These are phyloP conservation scores for Corella eumyota DNA, from an alignment of 23 tunicate genomes.

Conservation along the genomic window DNA sequence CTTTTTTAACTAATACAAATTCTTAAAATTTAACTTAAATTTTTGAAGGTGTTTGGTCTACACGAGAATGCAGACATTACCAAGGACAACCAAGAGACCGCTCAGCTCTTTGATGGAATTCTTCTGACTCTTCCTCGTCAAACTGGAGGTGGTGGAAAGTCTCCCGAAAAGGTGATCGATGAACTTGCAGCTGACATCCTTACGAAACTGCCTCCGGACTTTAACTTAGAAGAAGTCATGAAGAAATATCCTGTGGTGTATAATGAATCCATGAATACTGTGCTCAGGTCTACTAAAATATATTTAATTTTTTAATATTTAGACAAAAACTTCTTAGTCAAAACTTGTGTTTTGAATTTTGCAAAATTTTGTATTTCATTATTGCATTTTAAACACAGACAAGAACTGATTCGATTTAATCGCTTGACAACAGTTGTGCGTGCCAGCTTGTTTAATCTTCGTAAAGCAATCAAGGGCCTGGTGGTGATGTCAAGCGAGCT, in stretches of 20 bases:
- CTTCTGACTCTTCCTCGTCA: slow-evolving; percentile 93
- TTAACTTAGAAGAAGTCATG: slow-evolving; percentile 84
- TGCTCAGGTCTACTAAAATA: slow-evolving; percentile 36
- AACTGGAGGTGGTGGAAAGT: slow-evolving; percentile 75
- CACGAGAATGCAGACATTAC: slow-evolving; percentile 99
- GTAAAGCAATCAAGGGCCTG: slow-evolving; percentile 94
- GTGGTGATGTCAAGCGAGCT: slow-evolving; percentile 95
- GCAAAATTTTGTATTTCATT: too few species aligned
- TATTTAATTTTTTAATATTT: too few species aligned
- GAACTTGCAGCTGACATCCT: slow-evolving; percentile 85
- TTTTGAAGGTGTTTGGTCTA: slow-evolving; percentile 81
- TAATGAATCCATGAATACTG: slow-evolving; percentile 96
- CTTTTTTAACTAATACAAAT: background rate
- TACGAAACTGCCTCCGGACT: slow-evolving; percentile 76
- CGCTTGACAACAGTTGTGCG: slow-evolving; percentile 73
- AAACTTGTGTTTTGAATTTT: too few species aligned
- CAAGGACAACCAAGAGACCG: slow-evolving; percentile 88
- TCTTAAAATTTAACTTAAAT: background rate
- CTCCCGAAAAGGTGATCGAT: slow-evolving; percentile 85
- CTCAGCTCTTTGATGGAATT: slow-evolving; percentile 83
- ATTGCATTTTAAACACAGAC: too few species aligned
- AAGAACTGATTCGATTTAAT: slow-evolving; percentile 95
- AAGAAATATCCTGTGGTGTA: slow-evolving; percentile 88
- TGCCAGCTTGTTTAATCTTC: slow-evolving; percentile 44
- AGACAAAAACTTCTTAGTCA: too few species aligned